Base-by-base conservation (phyloP, 2,113 vertebrate genomes). In the Ifrita kowaldi region DNA sequence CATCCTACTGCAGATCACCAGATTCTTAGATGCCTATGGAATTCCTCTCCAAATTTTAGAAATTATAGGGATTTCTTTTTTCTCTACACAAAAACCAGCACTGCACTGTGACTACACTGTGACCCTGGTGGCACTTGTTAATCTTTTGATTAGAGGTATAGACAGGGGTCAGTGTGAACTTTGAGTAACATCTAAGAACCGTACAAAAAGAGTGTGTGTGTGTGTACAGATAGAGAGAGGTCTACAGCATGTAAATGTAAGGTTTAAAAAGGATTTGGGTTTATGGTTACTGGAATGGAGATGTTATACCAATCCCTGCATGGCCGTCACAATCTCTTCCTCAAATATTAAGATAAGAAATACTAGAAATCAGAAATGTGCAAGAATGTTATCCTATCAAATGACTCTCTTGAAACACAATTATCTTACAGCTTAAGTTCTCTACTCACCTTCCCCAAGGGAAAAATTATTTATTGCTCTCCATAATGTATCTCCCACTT, bases 301-400 rank as follows among this genome's bases (percentile, higher is more conserved):
- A 91, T 76, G 30, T 37, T 84, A 74, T 18, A 65, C 57, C 32
- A 96, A 94, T 78, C 67, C 49, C 24, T 35, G 18, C 28, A 65
- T 13, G 70, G 77, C 59, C 89, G 30, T 76, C 75, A 81, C 26
- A 74, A 24, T 44, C 46, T 81, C 56, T 81, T 83, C 74, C 70
- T 77, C 69, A 82, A 93, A 73, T 84, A 88, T 39, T 85, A 92
- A 91, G 87, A 47, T 6, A 81, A 70, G 67, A 96, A 95, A 94
- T 75, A 55, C 23, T 95, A 82, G 94, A 97, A 95, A 75, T 64
- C 33, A 69, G 49, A 83, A 83, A 96, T 32, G 2, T 80, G 39
- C 59, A 94, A 89, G 71, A 93, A 75, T n/a, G 41, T 83, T 89
- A 94, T 82, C 39, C 82, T 70, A 84, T 62, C 62, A 93, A 96